These are phyloP conservation scores for Aythya baeri DNA, from an alignment of 2,113 vertebrate genomes.

Conservation along the genomic window DNA sequence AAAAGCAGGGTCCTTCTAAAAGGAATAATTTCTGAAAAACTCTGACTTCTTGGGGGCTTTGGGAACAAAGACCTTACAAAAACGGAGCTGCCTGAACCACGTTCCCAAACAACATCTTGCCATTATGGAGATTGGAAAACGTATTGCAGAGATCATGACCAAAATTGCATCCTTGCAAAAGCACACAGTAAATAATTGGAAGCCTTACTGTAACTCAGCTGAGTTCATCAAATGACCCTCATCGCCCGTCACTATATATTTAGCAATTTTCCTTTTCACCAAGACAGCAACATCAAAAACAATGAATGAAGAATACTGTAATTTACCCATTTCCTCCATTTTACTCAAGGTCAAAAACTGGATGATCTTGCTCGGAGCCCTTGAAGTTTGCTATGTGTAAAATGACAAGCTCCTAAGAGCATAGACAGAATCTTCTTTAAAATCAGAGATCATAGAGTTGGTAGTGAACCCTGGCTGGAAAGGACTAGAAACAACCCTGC, in stretches of 20 bases:
- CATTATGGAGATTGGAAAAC: background rate
- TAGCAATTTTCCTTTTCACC: background rate
- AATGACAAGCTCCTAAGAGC: background rate
- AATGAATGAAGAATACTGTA: rapidly evolving
- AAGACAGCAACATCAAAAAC: background rate
- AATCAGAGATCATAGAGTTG: rapidly evolving
- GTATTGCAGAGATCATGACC: background rate
- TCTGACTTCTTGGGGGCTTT: background rate
- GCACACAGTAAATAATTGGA: background rate
- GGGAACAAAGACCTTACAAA: background rate
- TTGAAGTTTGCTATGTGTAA: background rate
- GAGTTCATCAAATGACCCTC: background rate
- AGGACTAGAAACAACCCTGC: background rate
- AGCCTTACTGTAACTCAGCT: background rate
- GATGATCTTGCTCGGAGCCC: background rate
- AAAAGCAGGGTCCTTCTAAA: background rate
- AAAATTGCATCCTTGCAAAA: background rate
- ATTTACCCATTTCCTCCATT: background rate
- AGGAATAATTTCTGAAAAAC: background rate
- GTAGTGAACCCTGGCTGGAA: background rate
- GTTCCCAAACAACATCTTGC: background rate
- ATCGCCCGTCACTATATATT: background rate
- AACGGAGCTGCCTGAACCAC: background rate
- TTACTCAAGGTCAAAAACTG: background rate
- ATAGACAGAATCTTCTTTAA: background rate